Evolutionary conservation across 2,888 invertebrate species (phyloP).

Genomic region (Dynastes hyllus): DNA sequence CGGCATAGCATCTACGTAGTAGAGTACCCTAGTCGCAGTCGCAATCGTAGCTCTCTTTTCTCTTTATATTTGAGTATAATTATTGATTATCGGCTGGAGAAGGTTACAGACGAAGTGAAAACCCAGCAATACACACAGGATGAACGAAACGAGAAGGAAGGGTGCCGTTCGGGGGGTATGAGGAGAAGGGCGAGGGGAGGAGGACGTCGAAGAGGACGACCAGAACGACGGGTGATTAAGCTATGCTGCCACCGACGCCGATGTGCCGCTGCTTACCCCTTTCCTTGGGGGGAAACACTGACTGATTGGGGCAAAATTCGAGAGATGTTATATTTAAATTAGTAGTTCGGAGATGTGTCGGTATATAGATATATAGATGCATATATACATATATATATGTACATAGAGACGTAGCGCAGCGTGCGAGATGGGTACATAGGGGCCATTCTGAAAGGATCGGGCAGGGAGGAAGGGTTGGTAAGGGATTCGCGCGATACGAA

Average conservation of each 20-base stretch:
- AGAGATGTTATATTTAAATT: constrained; percentile 71
- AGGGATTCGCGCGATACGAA: not conserved
- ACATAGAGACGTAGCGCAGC: not conserved
- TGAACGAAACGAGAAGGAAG: constrained; percentile 52
- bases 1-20: not conserved
- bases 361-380: constrained; percentile 1
- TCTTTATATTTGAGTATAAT: constrained; percentile 78
- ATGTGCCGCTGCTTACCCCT: constrained; percentile 65
- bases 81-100: constrained; percentile 75
- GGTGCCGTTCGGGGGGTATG: constrained; percentile 56
- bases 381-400: not conserved
- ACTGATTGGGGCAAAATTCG: constrained; percentile 71
- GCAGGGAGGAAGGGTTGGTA: constrained; percentile 4
- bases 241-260: constrained; percentile 64
- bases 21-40: constrained; percentile 1
- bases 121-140: constrained; percentile 12
- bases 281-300: constrained; percentile 67
- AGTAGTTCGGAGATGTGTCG: constrained; percentile 60
- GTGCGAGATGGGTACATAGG: not conserved
- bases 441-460: not conserved
- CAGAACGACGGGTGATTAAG: constrained; percentile 72
- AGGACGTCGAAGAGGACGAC: constrained; percentile 36
- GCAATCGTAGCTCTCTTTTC: constrained; percentile 65
- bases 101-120: constrained; percentile 25
- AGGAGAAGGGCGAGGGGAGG: constrained; percentile 64